A percentile compares a stretch with the other conserved stretches of the same genome.
phyloP scores from a whole-genome alignment of 2,797 vertebrate species.

The Danio tinwini region DNA sequence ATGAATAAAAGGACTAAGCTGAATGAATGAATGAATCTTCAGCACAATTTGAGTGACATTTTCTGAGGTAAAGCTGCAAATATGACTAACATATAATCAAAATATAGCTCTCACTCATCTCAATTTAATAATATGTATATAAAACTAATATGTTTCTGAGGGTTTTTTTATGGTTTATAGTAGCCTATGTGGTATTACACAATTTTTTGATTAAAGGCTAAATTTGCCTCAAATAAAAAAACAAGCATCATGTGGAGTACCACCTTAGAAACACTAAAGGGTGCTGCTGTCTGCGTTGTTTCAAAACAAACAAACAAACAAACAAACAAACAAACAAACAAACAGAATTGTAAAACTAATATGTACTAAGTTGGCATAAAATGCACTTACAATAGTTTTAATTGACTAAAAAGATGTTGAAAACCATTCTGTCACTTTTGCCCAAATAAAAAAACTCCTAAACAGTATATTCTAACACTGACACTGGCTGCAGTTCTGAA shows the following conservation, averaged over 20 bases:
- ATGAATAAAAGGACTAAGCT: no score
- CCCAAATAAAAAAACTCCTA: neutral
- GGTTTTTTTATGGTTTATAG: no score
- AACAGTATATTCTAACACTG: neutral
- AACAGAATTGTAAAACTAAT: neutral
- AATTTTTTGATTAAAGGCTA: no score
- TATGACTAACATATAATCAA: neutral
- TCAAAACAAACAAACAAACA: no score
- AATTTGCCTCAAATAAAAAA: no score
- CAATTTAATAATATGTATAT: no score
- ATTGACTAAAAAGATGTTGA: neutral
- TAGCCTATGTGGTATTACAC: no score
- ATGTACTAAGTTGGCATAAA: no score
- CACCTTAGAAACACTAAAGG: neutral
- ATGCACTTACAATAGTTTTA: neutral
- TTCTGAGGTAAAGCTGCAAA: neutral
- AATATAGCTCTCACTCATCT: neutral
- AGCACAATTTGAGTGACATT: neutral
- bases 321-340: neutral
- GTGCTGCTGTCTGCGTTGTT: neutral
- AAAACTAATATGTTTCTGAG: no score
- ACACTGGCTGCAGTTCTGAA: neutral
- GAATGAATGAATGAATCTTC: no score
- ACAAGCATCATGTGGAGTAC: neutral
- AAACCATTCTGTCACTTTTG: neutral